Conservation (phyloP, 2,888 invertebrate species). For the Zygothrica quintamaculata region DNA sequence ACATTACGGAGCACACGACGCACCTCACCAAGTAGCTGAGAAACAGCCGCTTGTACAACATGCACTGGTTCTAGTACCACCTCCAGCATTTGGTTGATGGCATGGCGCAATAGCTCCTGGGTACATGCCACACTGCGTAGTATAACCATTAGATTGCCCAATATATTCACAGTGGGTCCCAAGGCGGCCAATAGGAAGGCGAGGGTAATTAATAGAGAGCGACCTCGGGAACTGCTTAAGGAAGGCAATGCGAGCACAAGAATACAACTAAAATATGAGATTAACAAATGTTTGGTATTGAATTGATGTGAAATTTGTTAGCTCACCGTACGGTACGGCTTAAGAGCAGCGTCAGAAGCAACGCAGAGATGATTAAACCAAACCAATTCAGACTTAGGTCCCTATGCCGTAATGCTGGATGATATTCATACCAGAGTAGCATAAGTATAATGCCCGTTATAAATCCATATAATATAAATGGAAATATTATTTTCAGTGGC, state of each 20-base stretch:
- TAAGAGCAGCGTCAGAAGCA: constrained; percentile 59
- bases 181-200: constrained; percentile 90
- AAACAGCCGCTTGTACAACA: constrained; percentile 88
- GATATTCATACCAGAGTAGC: constrained; percentile 63
- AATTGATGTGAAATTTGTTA: too few relatives aligned
- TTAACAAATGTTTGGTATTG: not conserved
- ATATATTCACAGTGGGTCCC: constrained; percentile 90
- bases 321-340: constrained; percentile 71
- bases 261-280: constrained; percentile 86
- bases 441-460: constrained; percentile 59
- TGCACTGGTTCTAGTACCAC: constrained; percentile 89
- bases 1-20: constrained; percentile 87
- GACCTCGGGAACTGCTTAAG: constrained; percentile 90
- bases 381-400: constrained; percentile 43
- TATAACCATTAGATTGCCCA: constrained; percentile 90
- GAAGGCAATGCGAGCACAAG: constrained; percentile 90
- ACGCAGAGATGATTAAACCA: constrained; percentile 15
- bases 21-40: constrained; percentile 87
- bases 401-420: constrained; percentile 9
- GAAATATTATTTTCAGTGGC: constrained; percentile 43
- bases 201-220: constrained; percentile 91
- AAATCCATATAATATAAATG: constrained; percentile 61
- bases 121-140: constrained; percentile 91
- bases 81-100: constrained; percentile 88
- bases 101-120: constrained; percentile 89